Evolutionary conservation across 2,888 invertebrate genomes (phyloP).

Genomic region (Ormyrus nitidulus): DNA sequence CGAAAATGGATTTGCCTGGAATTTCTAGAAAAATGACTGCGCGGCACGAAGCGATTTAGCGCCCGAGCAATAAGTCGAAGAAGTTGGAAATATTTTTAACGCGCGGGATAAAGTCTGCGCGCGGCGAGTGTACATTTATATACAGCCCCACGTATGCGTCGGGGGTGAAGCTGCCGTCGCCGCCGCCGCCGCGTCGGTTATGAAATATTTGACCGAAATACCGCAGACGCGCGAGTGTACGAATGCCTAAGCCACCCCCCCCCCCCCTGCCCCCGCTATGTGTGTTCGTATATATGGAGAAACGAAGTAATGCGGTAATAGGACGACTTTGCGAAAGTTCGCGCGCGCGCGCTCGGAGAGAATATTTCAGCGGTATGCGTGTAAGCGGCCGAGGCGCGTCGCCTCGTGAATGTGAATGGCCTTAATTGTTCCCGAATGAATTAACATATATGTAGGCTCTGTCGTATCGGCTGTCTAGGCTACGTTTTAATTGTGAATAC

Average conservation of each 20-base stretch:
- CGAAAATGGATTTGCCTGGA: too few relatives aligned
- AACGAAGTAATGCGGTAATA: constrained; percentile 44
- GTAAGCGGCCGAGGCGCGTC: background rate
- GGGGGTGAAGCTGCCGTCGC: too few relatives aligned
- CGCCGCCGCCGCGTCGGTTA: constrained; percentile 57
- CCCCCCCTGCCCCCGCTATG: too few relatives aligned
- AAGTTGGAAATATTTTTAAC: too few relatives aligned
- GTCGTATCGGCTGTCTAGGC: too few relatives aligned
- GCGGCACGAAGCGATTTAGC: too few relatives aligned
- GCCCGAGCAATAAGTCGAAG: too few relatives aligned
- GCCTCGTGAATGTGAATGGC: constrained; percentile 4
- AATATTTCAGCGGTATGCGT: constrained; percentile 30
- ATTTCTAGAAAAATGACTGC: too few relatives aligned
- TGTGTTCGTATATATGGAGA: background rate
- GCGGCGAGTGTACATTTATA: too few relatives aligned
- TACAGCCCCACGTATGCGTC: too few relatives aligned
- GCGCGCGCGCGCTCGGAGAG: background rate
- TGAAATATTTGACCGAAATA: constrained; percentile 71
- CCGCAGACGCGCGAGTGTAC: constrained; percentile 58
- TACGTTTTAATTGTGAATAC: too few relatives aligned
- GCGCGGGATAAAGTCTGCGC: too few relatives aligned
- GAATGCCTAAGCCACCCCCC: background rate
- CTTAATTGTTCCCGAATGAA: constrained; percentile 36
- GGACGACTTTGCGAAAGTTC: constrained; percentile 36
- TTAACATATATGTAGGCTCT: constrained; percentile 35